Evolutionary conservation across 2,113 vertebrate genomes (phyloP).

Genomic region (Chauna torquata): DNA sequence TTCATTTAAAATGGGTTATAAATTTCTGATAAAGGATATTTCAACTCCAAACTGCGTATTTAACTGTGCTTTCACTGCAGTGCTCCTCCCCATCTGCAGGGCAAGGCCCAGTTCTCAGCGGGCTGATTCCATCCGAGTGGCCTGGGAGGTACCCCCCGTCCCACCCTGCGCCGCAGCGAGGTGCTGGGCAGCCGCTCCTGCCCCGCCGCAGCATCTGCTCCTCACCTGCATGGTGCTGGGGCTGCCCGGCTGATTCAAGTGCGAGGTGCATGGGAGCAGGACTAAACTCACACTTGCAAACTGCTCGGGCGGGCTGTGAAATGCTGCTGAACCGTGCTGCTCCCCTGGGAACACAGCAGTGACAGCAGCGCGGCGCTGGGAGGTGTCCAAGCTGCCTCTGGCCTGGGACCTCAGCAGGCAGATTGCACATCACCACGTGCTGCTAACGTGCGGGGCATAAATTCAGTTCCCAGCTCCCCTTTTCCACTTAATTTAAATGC

Average conservation of each 20-base stretch:
- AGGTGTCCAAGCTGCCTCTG: background rate
- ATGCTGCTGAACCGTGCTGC: background rate
- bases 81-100: background rate
- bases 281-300: background rate
- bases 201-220: background rate
- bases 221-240: background rate
- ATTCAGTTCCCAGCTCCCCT: background rate
- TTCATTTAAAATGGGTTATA: conserved; percentile 44
- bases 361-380: background rate
- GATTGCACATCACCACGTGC: background rate
- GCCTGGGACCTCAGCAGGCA: background rate
- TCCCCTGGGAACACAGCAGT: background rate
- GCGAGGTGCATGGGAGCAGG: background rate
- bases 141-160: background rate
- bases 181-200: background rate
- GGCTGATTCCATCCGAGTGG: background rate
- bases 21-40: conserved; percentile 49
- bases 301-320: background rate
- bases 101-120: background rate
- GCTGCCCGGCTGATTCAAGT: background rate
- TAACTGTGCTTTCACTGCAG: background rate
- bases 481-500: background rate
- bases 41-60: background rate
- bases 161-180: background rate
- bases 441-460: background rate